These are phyloP conservation scores for Recurvirostra avosetta DNA, from an alignment of 2,113 vertebrate species.

Conservation along the genomic window DNA sequence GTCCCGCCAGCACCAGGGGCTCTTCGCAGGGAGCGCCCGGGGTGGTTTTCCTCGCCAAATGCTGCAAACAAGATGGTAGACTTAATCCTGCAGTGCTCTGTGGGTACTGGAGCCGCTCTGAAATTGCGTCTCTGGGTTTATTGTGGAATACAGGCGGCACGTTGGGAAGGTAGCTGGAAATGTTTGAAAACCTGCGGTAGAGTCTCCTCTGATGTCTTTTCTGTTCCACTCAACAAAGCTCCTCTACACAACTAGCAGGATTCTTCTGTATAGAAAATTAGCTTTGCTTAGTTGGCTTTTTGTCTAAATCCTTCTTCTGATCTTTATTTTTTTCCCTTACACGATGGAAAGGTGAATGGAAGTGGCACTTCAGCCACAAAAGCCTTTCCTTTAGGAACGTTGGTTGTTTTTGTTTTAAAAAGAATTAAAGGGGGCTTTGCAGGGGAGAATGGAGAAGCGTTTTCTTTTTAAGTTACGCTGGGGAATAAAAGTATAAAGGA, in stretches of 20 bases:
- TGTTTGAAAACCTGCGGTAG: background rate
- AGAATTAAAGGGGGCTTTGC: slow-evolving; percentile 14
- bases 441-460: background rate
- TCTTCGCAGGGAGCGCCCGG: fast-evolving
- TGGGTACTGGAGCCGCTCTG: background rate
- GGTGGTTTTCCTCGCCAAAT: background rate
- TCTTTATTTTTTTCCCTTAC: slow-evolving; percentile 7
- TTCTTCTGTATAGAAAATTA: slow-evolving; percentile 8
- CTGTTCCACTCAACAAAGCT: background rate
- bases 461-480: slow-evolving; percentile 18
- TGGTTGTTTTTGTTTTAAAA: slow-evolving; percentile 38
- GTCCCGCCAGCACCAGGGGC: too few relatives aligned
- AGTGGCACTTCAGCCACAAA: slow-evolving; percentile 35
- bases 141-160: background rate
- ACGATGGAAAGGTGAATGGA: slow-evolving; percentile 36
- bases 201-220: background rate
- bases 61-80: background rate
- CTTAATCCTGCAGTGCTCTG: fast-evolving
- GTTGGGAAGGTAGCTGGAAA: background rate
- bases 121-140: background rate
- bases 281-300: slow-evolving; percentile 45
- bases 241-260: background rate
- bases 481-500: slow-evolving; percentile 54
- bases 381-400: background rate
- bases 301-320: slow-evolving; percentile 52